Conservation (phyloP, 2,888 invertebrate genomes). For the Dione vanillae region DNA sequence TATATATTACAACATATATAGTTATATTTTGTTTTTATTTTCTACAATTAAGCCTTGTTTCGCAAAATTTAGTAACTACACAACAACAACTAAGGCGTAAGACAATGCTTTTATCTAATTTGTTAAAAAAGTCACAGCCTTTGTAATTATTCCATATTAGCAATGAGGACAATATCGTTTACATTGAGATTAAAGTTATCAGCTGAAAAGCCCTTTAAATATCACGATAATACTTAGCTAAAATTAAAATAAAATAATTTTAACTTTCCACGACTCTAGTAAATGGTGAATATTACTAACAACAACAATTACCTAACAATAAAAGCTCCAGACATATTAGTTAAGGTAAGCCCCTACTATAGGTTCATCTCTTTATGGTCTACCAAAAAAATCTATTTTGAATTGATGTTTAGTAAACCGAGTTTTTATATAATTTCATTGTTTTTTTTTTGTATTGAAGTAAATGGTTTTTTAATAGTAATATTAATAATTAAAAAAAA, state of each 20-base stretch:
- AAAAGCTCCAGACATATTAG: slow-evolving; percentile 52
- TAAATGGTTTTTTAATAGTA: too few relatives aligned
- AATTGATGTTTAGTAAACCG: not conserved
- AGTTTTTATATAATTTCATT: too few relatives aligned
- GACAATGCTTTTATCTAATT: too few relatives aligned
- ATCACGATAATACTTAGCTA: not conserved
- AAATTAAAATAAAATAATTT: slow-evolving; percentile 25
- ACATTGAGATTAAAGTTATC: not conserved
- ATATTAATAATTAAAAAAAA: too few relatives aligned
- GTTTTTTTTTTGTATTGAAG: too few relatives aligned
- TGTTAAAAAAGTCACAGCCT: too few relatives aligned
- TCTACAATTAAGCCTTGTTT: too few relatives aligned
- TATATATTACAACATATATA: too few relatives aligned
- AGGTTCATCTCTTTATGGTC: slow-evolving; percentile 5
- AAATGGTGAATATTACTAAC: slow-evolving; percentile 48
- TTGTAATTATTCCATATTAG: too few relatives aligned
- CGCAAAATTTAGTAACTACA: too few relatives aligned
- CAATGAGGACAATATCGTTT: not conserved
- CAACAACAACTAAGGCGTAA: too few relatives aligned
- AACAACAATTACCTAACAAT: slow-evolving; percentile 56
- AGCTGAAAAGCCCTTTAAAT: not conserved
- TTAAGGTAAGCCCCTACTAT: slow-evolving; percentile 44
- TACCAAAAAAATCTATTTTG: not conserved
- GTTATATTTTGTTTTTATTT: too few relatives aligned
- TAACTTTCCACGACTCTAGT: slow-evolving; percentile 48